Percentiles rank a stretch among this genome's conserved stretches.
Evolutionary conservation across 2,888 invertebrate species (phyloP).

Genomic region (Mythimna vitellina): DNA sequence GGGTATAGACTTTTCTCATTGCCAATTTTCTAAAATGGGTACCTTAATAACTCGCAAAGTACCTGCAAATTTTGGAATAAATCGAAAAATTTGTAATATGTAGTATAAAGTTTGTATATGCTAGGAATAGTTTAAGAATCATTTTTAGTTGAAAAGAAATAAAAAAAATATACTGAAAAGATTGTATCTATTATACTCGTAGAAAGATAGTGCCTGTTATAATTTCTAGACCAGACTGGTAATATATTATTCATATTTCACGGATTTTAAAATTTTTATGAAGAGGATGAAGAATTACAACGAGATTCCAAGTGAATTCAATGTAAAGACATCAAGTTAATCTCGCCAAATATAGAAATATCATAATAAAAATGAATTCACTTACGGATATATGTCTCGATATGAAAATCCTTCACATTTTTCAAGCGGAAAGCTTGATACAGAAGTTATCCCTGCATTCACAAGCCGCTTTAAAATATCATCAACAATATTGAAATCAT

Average conservation of each 20-base stretch:
- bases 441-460: conserved; percentile 29
- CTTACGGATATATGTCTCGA: conserved; percentile 20
- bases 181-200: too few relatives aligned
- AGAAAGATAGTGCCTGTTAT: not conserved
- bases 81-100: too few relatives aligned
- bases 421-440: conserved; percentile 35
- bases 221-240: not conserved
- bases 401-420: conserved; percentile 48
- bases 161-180: too few relatives aligned
- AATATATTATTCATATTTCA: not conserved
- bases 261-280: not conserved
- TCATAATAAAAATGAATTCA: conserved; percentile 6
- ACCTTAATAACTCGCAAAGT: too few relatives aligned
- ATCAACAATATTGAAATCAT: conserved; percentile 54
- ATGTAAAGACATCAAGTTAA: not conserved
- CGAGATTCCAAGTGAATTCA: rapidly evolving
- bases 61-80: too few relatives aligned
- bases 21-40: too few relatives aligned
- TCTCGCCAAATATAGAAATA: not conserved
- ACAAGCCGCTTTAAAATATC: conserved; percentile 50
- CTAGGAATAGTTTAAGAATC: too few relatives aligned
- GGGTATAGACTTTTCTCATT: too few relatives aligned
- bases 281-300: not conserved
- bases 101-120: too few relatives aligned
- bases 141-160: too few relatives aligned